Base-by-base conservation (phyloP, 1,140 invertebrate species). In the Zaprionus vittiger region DNA sequence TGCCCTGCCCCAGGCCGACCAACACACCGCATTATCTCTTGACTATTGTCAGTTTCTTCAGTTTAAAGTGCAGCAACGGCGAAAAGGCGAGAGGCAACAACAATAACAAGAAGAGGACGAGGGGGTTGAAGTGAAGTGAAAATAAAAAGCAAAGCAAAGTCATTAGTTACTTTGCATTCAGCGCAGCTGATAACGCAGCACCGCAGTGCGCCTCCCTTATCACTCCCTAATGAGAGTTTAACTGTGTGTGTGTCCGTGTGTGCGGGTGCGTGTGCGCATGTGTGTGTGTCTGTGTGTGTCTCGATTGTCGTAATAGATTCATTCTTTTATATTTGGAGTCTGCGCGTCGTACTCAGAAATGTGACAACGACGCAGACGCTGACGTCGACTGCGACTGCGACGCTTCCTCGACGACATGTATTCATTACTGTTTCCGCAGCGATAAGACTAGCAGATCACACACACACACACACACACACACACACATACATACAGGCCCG, bases 371-470 rank as follows among this genome's bases (percentile, higher is more conserved):
- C 60, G 54, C 44, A 34, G 44, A 44, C 37, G 9, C 15, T n/a
- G 17, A 22, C 26, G n/a, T 20, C 7, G 22, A 14, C 47, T 1
- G 26, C 70, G 20, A 26, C 70, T 22, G 64, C 64, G 71, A 71
- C 68, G 73, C 68, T 76, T 76, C 73, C 73, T 76, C 73, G 63
- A 74, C 77, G 83, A 87, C 84, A 87, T 87, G 78, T 87, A 87
- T 84, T 87, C 84, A 87, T 87, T 87, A 87, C 84, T 79, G 85
- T 87, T 87, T 87, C 84, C 84, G 84, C 85, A 84, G 83, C 84
- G 84, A 87, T 87, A 87, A 87, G 62, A 76, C 73, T 64, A 80
- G 64, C 74, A 81, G 63, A 56, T 34, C 54, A 38, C 67, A 67
- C 54, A 38, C 67, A 67, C 72, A 67, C 56, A 24, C 31, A 55